phyloP scores from a whole-genome alignment of 2,113 vertebrate species.

The Scortum barcoo region DNA sequence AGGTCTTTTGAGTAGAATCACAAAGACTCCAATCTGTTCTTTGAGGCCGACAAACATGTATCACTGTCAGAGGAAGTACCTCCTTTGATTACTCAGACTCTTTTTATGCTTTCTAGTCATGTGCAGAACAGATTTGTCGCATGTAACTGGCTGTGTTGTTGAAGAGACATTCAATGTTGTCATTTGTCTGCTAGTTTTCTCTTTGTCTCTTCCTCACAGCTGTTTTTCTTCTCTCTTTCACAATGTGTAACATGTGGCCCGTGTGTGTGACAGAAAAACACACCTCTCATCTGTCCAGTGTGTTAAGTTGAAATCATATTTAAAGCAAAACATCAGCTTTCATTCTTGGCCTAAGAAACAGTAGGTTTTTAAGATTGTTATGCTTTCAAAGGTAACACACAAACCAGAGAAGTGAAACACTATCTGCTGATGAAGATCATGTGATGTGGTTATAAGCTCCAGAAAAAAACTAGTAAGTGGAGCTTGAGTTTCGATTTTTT shows the following conservation, averaged over 20 bases:
- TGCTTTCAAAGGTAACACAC: background rate
- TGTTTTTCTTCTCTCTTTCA: background rate
- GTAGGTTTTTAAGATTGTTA: too few relatives aligned
- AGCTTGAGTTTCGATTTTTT: background rate
- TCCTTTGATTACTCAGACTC: conserved; percentile 1
- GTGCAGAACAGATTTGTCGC: conserved; percentile 22
- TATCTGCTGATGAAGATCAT: background rate
- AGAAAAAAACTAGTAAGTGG: background rate
- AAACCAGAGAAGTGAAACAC: background rate
- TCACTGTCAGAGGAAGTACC: background rate
- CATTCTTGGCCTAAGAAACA: background rate
- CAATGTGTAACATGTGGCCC: conserved; percentile 2
- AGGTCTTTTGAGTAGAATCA: background rate
- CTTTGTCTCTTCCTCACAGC: background rate
- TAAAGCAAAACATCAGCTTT: background rate
- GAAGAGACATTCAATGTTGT: background rate
- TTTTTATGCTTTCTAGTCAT: background rate
- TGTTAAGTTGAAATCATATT: background rate
- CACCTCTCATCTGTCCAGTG: background rate
- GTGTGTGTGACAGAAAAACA: background rate
- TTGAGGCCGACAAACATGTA: background rate
- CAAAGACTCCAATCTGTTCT: background rate
- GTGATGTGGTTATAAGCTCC: background rate
- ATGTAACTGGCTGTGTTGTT: background rate
- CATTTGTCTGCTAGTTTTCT: conserved; percentile 6